phyloP scores from a whole-genome alignment of 2,797 vertebrate genomes.

The Novumbra hubbsi region DNA sequence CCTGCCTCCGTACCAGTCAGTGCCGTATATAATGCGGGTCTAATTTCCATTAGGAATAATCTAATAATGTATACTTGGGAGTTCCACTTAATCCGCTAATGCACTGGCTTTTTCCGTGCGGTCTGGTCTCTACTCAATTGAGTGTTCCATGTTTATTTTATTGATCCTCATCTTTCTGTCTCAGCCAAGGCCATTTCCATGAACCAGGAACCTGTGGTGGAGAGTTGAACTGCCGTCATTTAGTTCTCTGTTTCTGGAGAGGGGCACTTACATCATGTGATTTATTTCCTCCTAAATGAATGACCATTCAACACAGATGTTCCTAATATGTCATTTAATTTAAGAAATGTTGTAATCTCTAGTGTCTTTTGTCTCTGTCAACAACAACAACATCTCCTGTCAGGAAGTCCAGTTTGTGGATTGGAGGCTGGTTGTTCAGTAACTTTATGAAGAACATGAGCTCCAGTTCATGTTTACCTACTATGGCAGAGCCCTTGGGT shows the following conservation, averaged over 20 bases:
- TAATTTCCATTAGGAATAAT: conserved; percentile 53
- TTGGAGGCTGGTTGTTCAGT: conserved; percentile 19
- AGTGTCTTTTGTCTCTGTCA: conserved; percentile 6
- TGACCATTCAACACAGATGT: conserved; percentile 43
- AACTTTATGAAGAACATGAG: conserved; percentile 14
- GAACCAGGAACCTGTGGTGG: conserved; percentile 28
- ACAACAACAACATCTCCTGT: background rate
- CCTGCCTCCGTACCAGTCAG: conserved; percentile 16
- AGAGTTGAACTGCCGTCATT: conserved; percentile 32
- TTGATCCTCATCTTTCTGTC: conserved; percentile 48
- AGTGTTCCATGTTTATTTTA: conserved; percentile 57
- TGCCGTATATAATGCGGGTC: conserved; percentile 46
- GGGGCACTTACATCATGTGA: conserved; percentile 44
- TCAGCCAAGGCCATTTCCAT: conserved; percentile 48
- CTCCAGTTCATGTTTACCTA: conserved; percentile 33
- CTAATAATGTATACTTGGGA: conserved; percentile 56
- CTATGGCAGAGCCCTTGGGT: conserved; percentile 48
- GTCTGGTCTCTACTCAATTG: conserved; percentile 45
- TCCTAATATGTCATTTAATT: conserved; percentile 34
- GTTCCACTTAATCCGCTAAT: conserved; percentile 52
- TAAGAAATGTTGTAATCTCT: conserved; percentile 30
- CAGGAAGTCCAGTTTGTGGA: background rate
- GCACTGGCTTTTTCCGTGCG: conserved; percentile 54
- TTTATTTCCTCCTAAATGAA: conserved; percentile 49
- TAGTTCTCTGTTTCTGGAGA: conserved; percentile 27